These are phyloP conservation scores for Diplodus puntazzo DNA, from an alignment of 2,797 vertebrate genomes.

Conservation along the genomic window DNA sequence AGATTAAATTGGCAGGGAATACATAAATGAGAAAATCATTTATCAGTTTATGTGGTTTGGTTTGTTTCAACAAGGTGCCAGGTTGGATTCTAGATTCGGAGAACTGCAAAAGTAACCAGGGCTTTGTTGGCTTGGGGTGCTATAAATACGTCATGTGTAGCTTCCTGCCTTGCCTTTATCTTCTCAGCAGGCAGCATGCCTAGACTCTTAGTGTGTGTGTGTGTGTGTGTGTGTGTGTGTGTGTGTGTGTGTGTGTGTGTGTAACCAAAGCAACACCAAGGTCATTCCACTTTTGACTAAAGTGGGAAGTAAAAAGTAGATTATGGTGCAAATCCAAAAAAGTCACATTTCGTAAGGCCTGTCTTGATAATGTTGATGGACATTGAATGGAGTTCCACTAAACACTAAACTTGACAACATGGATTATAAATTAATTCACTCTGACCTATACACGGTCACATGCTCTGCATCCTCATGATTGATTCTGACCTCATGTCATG, in stretches of 20 bases:
- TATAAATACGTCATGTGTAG: constrained; percentile 61
- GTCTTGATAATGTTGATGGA: background rate
- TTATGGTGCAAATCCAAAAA: constrained; percentile 21
- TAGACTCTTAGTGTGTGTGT: constrained; percentile 5
- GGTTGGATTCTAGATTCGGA: background rate
- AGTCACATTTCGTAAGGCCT: background rate
- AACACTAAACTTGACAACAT: background rate
- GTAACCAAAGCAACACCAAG: constrained; percentile 11
- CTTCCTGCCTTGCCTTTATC: constrained; percentile 43
- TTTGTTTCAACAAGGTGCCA: constrained; percentile 16
- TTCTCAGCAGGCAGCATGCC: constrained; percentile 18
- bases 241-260: constrained; percentile 1
- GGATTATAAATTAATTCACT: background rate
- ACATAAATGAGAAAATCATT: background rate
- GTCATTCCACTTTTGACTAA: constrained; percentile 1
- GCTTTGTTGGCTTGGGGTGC: constrained; percentile 22
- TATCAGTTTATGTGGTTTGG: background rate
- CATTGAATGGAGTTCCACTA: background rate
- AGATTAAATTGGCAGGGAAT: background rate
- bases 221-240: constrained; percentile 15
- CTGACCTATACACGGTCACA: background rate
- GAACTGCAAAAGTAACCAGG: constrained; percentile 13
- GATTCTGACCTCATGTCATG: background rate
- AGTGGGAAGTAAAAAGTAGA: constrained; percentile 5
- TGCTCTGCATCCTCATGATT: background rate